A percentile compares a stretch with the other conserved stretches of the same genome.
Evolutionary conservation across 1,140 invertebrate genomes (phyloP).

Genomic region (Nasonia vitripennis): DNA sequence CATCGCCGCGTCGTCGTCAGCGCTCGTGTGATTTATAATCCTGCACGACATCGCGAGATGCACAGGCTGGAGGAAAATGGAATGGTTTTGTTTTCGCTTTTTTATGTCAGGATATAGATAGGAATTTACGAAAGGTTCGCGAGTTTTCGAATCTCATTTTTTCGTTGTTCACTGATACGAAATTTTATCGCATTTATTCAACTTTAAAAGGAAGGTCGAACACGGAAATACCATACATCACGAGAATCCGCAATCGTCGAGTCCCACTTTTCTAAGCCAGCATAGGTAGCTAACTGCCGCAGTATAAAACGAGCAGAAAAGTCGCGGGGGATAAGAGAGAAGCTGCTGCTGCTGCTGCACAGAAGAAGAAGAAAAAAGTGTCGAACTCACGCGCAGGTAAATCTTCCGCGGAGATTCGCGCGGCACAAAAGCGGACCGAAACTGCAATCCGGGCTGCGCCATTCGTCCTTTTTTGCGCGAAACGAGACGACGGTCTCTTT

Average conservation of each 20-base stretch:
- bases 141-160: too few species aligned
- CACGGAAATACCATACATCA: not conserved
- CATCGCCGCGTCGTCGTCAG: not conserved
- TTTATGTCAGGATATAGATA: not conserved
- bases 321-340: not conserved
- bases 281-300: not conserved
- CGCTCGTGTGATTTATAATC: not conserved
- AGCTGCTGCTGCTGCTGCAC: not conserved
- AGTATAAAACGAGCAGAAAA: not conserved
- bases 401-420: not conserved
- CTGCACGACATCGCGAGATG: not conserved
- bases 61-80: too few species aligned
- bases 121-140: not conserved
- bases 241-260: not conserved
- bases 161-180: too few species aligned
- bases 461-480: not conserved
- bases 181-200: too few species aligned
- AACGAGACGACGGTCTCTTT: not conserved
- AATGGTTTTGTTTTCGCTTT: not conserved
- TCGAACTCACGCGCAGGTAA: not conserved
- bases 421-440: not conserved
- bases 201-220: not conserved
- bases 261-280: not conserved
- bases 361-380: not conserved
- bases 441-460: not conserved